These are phyloP conservation scores for Myodes glareolus DNA, from an alignment of 2,113 vertebrate species.

Conservation along the genomic window DNA sequence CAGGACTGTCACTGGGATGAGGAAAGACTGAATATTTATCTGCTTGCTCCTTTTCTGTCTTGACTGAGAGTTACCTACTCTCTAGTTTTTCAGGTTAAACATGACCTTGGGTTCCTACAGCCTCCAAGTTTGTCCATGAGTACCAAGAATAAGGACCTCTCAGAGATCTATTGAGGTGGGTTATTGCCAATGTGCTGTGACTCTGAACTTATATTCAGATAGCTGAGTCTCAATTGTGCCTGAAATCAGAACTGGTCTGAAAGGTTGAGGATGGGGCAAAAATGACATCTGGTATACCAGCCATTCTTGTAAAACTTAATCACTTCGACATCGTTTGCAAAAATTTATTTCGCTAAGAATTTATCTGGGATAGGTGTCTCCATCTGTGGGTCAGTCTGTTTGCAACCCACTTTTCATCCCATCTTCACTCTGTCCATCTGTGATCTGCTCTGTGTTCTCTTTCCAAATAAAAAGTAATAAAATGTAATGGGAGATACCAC, in stretches of 20 bases:
- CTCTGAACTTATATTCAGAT: not conserved
- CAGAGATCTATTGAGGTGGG: not conserved
- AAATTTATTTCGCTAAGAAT: not conserved
- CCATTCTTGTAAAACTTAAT: conserved; percentile 10
- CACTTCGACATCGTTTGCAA: not conserved
- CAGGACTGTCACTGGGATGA: not conserved
- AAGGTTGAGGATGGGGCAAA: not conserved
- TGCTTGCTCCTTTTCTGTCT: not conserved
- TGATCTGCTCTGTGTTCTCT: not conserved
- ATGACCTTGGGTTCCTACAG: not conserved
- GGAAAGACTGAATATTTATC: not conserved
- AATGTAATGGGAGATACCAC: not conserved
- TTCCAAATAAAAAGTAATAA: not conserved
- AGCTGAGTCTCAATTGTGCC: not conserved
- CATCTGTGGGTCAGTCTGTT: not conserved
- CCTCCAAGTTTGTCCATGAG: not conserved
- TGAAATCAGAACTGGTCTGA: not conserved
- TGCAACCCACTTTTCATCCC: not conserved
- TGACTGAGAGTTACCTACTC: not conserved
- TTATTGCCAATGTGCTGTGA: not conserved
- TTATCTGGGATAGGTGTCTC: not conserved
- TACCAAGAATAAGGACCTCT: not conserved
- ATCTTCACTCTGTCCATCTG: not conserved
- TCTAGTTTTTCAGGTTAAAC: not conserved
- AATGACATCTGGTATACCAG: not conserved